Base-by-base conservation (phyloP, 2,888 invertebrate genomes). In the Caenorhabditis zanzibari region DNA sequence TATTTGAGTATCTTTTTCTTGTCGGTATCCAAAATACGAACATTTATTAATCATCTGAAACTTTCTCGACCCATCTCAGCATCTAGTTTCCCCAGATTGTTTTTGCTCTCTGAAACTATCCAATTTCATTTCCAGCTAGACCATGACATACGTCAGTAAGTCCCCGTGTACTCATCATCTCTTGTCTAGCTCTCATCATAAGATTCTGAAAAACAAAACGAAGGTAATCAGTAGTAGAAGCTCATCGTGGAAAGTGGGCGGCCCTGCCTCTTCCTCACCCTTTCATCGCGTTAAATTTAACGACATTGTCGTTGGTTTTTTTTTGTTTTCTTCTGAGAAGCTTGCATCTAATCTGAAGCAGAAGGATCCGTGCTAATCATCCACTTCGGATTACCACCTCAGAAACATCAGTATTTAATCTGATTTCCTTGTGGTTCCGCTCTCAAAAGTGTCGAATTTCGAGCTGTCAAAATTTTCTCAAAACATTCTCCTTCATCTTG, bases 271-370 rank as follows among this genome's bases (percentile, higher is more conserved):
- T 44, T 54, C 54, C 28, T 58, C 24, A 61, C 73, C 38, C 61
- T 61, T 72, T 63, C 64, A 28, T 47, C 75, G 64, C 75, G 54
- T 75, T 75, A 75, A 64, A 66, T 75, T 75, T 75, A 75, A 75
- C 75, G 75, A 75, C 58, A 66, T 58, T 66, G 64, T 64, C 64
- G 38, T 28, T 28, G 54, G 12, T 6, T 74, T 63, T n/a, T n/a
- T 63, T 54, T 54, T 54, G 19, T 52, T 52, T 64, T 61, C 63
- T n/a, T n/a, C n/a, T n/a, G n/a, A n/a, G n/a, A n/a, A n/a, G n/a
- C n/a, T n/a, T 28, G 14, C 9, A 41, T 9, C 22, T n/a, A n/a
- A n/a, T 22, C 16, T 19, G 35, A 71, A 58, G 32, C 6, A 41
- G 54, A 64, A 68, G 52, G 35, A 56, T 56, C 68, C 38, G 28